Percentiles rank a stretch among this genome's conserved stretches.
Conservation (phyloP, 2,797 vertebrate genomes). For the Helicolenus hilgendorfi region DNA sequence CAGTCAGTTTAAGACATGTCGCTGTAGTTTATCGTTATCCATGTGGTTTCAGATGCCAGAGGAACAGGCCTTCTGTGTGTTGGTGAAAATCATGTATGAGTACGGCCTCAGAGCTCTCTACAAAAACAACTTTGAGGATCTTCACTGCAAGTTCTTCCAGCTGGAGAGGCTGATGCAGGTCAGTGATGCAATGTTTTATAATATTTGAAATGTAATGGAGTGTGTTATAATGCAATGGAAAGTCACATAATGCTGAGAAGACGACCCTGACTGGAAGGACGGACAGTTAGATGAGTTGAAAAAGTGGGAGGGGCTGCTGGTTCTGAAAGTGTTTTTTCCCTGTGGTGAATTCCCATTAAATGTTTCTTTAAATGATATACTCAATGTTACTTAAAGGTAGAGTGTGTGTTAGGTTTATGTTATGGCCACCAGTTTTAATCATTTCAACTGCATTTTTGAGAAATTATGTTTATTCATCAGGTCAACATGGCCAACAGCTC, state of each 20-base stretch:
- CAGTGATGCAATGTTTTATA: constrained; percentile 25
- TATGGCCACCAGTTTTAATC: neutral
- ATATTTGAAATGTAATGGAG: neutral
- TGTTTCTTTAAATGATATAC: neutral
- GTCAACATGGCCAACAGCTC: rapidly evolving
- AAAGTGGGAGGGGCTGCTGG: neutral
- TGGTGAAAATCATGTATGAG: constrained; percentile 98
- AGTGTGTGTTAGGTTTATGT: neutral
- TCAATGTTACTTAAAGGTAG: neutral
- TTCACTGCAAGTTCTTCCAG: constrained; percentile 99
- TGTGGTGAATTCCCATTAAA: neutral
- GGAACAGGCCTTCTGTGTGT: constrained; percentile 98
- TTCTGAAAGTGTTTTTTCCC: neutral
- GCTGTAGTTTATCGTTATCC: neutral
- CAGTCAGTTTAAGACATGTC: neutral
- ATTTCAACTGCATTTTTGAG: neutral
- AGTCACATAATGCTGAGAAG: neutral
- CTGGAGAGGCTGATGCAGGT: constrained; percentile 98
- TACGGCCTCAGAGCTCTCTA: constrained; percentile 96
- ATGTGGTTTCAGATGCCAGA: constrained; percentile 95
- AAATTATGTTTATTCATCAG: neutral
- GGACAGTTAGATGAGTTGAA: neutral
- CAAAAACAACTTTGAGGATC: constrained; percentile 99
- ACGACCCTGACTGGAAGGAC: neutral
- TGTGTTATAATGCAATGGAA: neutral